phyloP scores from a whole-genome alignment of 2,888 invertebrate species.

The Danaus chrysippus region DNA sequence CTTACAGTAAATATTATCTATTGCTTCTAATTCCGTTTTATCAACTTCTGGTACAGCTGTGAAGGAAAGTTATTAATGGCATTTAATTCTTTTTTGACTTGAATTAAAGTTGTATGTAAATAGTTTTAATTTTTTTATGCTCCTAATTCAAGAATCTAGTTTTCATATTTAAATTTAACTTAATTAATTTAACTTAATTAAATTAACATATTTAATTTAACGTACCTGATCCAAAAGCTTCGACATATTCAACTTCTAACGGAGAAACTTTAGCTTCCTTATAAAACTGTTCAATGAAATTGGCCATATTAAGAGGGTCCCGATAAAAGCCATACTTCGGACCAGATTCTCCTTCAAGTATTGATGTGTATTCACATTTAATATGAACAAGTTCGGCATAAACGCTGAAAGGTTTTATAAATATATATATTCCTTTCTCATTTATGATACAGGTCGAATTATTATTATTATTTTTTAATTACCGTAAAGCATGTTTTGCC shows the following conservation, averaged over 20 bases:
- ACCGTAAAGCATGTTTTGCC: slow-evolving; percentile 77
- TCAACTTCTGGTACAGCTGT: slow-evolving; percentile 77
- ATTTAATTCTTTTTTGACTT: neutral
- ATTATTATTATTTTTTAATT: slow-evolving; percentile 9
- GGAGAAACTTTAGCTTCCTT: slow-evolving; percentile 79
- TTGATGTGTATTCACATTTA: slow-evolving; percentile 45
- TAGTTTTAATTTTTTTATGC: no score
- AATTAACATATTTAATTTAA: slow-evolving; percentile 82
- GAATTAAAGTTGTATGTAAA: no score
- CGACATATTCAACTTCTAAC: slow-evolving; percentile 85
- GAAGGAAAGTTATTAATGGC: slow-evolving; percentile 10
- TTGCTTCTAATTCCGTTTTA: slow-evolving; percentile 82
- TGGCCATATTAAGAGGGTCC: slow-evolving; percentile 33
- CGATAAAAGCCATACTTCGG: slow-evolving; percentile 40
- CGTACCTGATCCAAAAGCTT: slow-evolving; percentile 88
- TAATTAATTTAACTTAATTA: no score
- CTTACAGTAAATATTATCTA: slow-evolving; percentile 78
- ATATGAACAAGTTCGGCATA: slow-evolving; percentile 84
- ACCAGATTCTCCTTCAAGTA: slow-evolving; percentile 26
- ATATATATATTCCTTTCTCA: neutral
- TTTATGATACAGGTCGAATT: neutral
- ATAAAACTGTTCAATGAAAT: slow-evolving; percentile 62
- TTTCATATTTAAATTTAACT: no score
- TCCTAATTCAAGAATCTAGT: no score
- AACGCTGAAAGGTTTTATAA: slow-evolving; percentile 46